Evolutionary conservation across 1,140 invertebrate genomes (phyloP).

Genomic region (Drosophila parabipectinata): DNA sequence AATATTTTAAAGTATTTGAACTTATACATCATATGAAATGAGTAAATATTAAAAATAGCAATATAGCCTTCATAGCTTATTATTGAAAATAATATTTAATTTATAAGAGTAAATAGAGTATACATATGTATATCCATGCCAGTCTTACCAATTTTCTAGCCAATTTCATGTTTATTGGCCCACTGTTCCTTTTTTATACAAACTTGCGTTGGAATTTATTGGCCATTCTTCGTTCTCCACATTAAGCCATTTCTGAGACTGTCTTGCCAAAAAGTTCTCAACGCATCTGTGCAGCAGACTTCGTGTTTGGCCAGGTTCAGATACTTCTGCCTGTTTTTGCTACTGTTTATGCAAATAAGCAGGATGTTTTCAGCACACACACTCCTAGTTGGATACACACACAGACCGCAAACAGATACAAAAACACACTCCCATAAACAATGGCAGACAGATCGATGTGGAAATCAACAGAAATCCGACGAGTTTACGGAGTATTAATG

Average conservation of each 20-base stretch:
- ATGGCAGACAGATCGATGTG: slow-evolving; percentile 27
- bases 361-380: slow-evolving; percentile 20
- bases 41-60: too few species aligned
- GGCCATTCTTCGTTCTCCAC: background rate
- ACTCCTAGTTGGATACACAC: background rate
- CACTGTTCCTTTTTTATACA: background rate
- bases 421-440: slow-evolving; percentile 6
- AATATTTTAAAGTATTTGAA: too few species aligned
- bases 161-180: too few species aligned
- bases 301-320: slow-evolving; percentile 36
- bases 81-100: too few species aligned
- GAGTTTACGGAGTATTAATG: too few species aligned
- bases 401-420: slow-evolving; percentile 5
- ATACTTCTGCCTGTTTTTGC: slow-evolving; percentile 38
- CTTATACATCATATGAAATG: too few species aligned
- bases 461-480: background rate
- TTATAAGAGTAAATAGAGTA: too few species aligned
- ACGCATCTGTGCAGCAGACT: slow-evolving; percentile 35
- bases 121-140: too few species aligned
- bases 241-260: slow-evolving; percentile 1
- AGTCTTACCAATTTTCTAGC: too few species aligned
- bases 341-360: slow-evolving; percentile 73
- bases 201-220: background rate
- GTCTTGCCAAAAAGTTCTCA: slow-evolving; percentile 16
- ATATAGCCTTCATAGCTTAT: too few species aligned